Evolutionary conservation across 2,797 vertebrate genomes (phyloP), one percentile per base, ranked within the genome.

Genomic region (Xyrichtys novacula): DNA sequence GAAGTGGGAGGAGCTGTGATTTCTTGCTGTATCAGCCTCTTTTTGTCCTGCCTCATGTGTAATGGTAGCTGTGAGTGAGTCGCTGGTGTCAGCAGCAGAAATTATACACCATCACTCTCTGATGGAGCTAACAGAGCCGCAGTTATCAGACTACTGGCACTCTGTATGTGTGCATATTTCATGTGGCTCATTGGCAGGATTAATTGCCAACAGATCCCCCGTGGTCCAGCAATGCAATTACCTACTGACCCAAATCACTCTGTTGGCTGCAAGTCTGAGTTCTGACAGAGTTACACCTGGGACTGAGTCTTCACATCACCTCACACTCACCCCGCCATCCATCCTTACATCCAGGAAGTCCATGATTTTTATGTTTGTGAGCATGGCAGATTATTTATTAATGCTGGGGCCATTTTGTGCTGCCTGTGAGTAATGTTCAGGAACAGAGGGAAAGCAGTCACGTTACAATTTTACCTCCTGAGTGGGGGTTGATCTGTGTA

Each of bases 191-290:
- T 76, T 84, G 82, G 65, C 71, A 83, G 86, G 84, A 92, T 93
- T 92, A 92, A 94, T 92, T 89, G 86, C 85, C 86, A 88, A 78
- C 71, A 56, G 86, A 83, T 89, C 87, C 83, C 89, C 83, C 65
- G 88, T 90, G 88, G 89, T 91, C 81, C 81, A 79, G 81, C 85
- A 93, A 90, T 78, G 87, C 83, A 92, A 91, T 94, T 92, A 91
- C 90, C 92, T 85, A 92, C 90, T 94, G 92, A 94, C 93, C 91
- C 91, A 93, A 89, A 92, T 94, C 88, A 86, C 86, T 82, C 59
- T 84, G 60, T 76, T 88, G 87, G 91, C 90, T 89, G 81, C 65
- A 76, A 84, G 85, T 84, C 74, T 78, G 64, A 59, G 71, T 53
- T 80, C 76, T 76, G 88, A 69, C 74, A 67, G 56, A 22, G 65